Conservation (phyloP, 2,888 invertebrate genomes). For the Erebia epiphron region DNA sequence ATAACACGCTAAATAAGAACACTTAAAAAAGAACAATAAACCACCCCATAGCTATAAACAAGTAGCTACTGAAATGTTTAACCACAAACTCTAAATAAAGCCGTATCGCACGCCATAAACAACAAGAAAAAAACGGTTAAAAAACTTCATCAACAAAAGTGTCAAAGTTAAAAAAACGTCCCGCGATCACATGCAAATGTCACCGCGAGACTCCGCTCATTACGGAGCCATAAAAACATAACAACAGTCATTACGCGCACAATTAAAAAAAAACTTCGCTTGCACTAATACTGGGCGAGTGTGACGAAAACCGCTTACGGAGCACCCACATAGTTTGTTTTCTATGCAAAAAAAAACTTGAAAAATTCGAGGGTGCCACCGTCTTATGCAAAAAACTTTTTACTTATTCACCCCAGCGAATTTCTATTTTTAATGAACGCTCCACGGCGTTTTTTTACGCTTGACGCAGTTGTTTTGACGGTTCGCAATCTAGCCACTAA, state of each 20-base stretch:
- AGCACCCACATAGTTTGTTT: slow-evolving; percentile 81
- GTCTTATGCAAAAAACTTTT: slow-evolving; percentile 82
- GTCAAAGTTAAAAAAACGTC: slow-evolving; percentile 66
- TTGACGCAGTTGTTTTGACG: slow-evolving; percentile 82
- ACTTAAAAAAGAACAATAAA: slow-evolving; percentile 66
- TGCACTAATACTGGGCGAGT: slow-evolving; percentile 71
- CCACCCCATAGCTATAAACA: slow-evolving; percentile 73
- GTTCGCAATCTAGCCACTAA: slow-evolving; percentile 83
- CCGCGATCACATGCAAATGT: slow-evolving; percentile 80
- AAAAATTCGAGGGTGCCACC: slow-evolving; percentile 75
- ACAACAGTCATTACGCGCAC: slow-evolving; percentile 77
- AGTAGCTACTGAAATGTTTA: slow-evolving; percentile 75
- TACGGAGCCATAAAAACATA: slow-evolving; percentile 77
- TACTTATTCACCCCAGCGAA: slow-evolving; percentile 82
- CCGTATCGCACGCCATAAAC: slow-evolving; percentile 69
- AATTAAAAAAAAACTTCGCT: slow-evolving; percentile 78
- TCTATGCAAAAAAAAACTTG: slow-evolving; percentile 66
- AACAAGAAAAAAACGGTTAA: slow-evolving; percentile 66
- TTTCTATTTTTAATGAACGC: slow-evolving; percentile 79
- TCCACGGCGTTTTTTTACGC: slow-evolving; percentile 66
- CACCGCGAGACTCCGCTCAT: slow-evolving; percentile 73
- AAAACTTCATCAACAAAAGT: slow-evolving; percentile 75
- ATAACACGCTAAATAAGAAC: slow-evolving; percentile 53
- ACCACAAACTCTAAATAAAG: slow-evolving; percentile 77
- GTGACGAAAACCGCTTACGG: slow-evolving; percentile 80